Base-by-base conservation (phyloP, 1,140 invertebrate genomes). In the Drosophila mayri region DNA sequence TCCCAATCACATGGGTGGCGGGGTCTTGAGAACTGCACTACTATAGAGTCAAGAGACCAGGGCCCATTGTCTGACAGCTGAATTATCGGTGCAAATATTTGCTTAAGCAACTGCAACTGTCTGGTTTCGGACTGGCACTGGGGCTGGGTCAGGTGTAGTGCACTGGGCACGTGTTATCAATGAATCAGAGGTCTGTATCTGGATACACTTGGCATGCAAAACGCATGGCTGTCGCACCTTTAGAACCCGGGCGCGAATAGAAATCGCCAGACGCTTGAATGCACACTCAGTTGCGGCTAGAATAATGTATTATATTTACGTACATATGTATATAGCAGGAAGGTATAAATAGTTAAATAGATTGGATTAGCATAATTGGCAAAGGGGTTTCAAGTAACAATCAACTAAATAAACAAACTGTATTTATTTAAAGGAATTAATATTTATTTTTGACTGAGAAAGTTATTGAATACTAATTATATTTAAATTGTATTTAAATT, bases 131-230 rank as follows among this genome's bases (percentile, higher is more conserved):
- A 18, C 52, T 63, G 50, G 52, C 35, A 30, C 9, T 68, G 22
- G 22, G 3, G 9, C 46, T 72, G 65, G 68, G 65, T 54, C 40
- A 73, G 67, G 67, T 44, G 58, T 43, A 47, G 66, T 67, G 79
- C 40, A 43, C 55, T 50, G 41, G 54, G 79, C 82, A 86, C 83
- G 82, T 86, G 82, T 64, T 74, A 74, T 74, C 77, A 47, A 59
- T 85, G 81, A 85, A 60, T 85, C 81, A 85, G 67, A 55, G 58
- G 30, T 61, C 71, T 84, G 72, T 37, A 49, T 77, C 59, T 85
- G 73, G 73, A 77, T 86, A 78, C 44, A 54, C 54, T 68, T 60
- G 41, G 77, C 73, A 61, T 85, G 81, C 55, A 47, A 77, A 47
- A 41, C 41, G 65, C 67, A 79, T 73, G 67, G n/a, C 37, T n/a